Base-by-base conservation (phyloP, 2,797 vertebrate species). In the Carapus acus region DNA sequence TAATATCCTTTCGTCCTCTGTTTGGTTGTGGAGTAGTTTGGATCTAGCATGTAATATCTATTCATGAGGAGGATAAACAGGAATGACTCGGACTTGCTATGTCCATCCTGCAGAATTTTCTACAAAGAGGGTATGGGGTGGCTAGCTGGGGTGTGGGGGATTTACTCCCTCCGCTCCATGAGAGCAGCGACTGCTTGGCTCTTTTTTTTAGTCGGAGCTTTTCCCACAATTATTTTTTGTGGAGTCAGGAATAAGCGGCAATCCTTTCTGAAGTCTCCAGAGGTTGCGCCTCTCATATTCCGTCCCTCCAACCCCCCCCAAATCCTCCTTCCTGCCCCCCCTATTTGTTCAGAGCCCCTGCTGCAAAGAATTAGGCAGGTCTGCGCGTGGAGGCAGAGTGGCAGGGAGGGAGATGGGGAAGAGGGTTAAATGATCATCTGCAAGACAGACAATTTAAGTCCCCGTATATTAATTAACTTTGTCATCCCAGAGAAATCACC, bases 11-110 rank as follows among this genome's bases (percentile, higher is more conserved):
- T 73, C 69, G 67, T 27, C 24, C 4, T 75, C 65, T 70, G 77
- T 65, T 68, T 49, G 59, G 74, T 73, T 75, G 74, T 78, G 79
- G 76, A 59, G 68, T 73, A 71, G 78, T 75, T 43, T 54, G 76
- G 71, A 77, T 67, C 69, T 70, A 72, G 58, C 58, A 69, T 81
- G 71, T 81, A 82, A 85, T 86, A 80, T 87, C 76, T 87, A 85
- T 86, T 86, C 80, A 87, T 83, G 82, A 84, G 69, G 63, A 59
- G 63, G 72, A 80, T 82, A 76, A 79, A 69, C 59, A 77, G 64
- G 43, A 65, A 63, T 76, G 77, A 81, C 81, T 76, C 70, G 69
- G 61, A 66, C 74, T 58, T 59, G 37, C 64, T 52, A 15, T 62
- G 41, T 15, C 39, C 69, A 56, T 61, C 58, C 45, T 15, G 29